Percentiles rank a stretch among this genome's conserved stretches.
Conservation (phyloP, 2,113 vertebrate species). For the Loxodonta africana region DNA sequence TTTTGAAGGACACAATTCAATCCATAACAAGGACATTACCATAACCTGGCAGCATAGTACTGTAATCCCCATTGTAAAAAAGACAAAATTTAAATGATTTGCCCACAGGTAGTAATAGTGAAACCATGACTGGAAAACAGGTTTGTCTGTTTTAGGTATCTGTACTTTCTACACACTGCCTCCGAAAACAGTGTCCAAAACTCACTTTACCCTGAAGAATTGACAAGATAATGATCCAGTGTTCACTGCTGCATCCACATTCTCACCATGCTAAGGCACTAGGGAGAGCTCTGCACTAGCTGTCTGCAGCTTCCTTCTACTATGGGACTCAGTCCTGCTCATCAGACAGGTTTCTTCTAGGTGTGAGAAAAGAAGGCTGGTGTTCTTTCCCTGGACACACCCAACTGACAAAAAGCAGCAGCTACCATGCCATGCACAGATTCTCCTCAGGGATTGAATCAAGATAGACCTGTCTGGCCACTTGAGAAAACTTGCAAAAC, state of each 20-base stretch:
- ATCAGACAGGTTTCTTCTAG: not conserved
- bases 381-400: not conserved
- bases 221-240: not conserved
- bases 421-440: too few relatives aligned
- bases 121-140: not conserved
- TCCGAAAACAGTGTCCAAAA: not conserved
- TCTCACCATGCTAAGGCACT: fast-evolving
- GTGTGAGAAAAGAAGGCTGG: fast-evolving
- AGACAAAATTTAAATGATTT: not conserved
- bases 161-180: not conserved
- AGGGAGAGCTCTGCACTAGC: not conserved
- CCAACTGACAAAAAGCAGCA: not conserved
- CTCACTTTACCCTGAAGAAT: not conserved
- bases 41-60: not conserved
- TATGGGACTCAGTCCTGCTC: not conserved
- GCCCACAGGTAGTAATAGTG: not conserved
- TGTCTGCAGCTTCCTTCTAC: fast-evolving
- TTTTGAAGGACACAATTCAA: too few relatives aligned
- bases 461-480: not conserved
- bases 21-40: not conserved
- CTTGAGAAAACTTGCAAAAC: not conserved
- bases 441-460: not conserved
- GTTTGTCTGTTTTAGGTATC: not conserved
- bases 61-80: not conserved
- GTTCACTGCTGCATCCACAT: fast-evolving